These are phyloP conservation scores for Junonia oenone DNA, from an alignment of 2,888 invertebrate species.

Conservation along the genomic window DNA sequence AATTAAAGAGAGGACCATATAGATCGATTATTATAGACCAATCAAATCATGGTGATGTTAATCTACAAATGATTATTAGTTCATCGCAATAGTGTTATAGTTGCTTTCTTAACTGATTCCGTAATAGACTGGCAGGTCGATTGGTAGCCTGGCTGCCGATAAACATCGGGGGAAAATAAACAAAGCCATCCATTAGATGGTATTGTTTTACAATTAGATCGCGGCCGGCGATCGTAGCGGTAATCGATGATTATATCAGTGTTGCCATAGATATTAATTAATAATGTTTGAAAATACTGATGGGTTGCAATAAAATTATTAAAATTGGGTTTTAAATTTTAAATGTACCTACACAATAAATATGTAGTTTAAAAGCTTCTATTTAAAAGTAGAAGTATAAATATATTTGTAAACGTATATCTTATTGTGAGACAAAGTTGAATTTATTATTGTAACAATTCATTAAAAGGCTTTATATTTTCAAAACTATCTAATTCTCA, in stretches of 20 bases:
- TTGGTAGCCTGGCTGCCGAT: constrained; percentile 9
- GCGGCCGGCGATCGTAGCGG: constrained; percentile 2
- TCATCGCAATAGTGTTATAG: not conserved
- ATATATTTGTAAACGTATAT: no score
- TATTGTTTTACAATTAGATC: constrained; percentile 24
- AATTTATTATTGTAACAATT: no score
- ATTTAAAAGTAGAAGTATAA: no score
- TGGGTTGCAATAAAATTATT: no score
- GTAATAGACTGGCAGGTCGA: constrained; percentile 4
- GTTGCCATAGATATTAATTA: not conserved
- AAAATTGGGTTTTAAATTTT: no score
- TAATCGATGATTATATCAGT: constrained; percentile 2
- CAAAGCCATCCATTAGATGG: constrained; percentile 21
- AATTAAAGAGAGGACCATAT: not conserved
- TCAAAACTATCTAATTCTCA: no score
- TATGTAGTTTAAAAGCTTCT: no score
- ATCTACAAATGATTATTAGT: not conserved
- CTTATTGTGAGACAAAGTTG: no score
- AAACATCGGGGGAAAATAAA: constrained; percentile 20
- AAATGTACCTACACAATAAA: no score
- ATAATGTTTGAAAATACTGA: not conserved
- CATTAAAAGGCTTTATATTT: no score
- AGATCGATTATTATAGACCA: not conserved
- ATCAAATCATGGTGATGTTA: not conserved
- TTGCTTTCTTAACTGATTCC: not conserved